A percentile compares a stretch with the other conserved stretches of the same genome.
Conservation (phyloP, 2,888 invertebrate species). For the Drosophila demipolita region DNA sequence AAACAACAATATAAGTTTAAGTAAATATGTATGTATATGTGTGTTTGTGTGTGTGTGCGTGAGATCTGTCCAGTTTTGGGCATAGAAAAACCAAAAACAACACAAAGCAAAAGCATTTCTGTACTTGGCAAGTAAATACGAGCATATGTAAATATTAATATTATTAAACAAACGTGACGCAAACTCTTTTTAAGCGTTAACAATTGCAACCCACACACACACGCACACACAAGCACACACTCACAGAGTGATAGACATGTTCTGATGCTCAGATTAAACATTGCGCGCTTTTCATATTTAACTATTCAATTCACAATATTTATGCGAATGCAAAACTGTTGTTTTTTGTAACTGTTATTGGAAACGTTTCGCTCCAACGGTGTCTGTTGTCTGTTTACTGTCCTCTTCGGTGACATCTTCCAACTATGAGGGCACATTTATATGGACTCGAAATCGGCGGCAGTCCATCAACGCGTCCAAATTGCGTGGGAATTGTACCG, state of each 20-base stretch:
- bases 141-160: slow-evolving; percentile 75
- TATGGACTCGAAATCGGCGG: slow-evolving; percentile 29
- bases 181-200: no score
- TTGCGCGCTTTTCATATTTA: slow-evolving; percentile 64
- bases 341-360: slow-evolving; percentile 45
- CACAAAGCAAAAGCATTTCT: slow-evolving; percentile 29
- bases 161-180: no score
- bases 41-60: slow-evolving; percentile 18
- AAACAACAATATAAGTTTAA: background rate
- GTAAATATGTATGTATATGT: slow-evolving; percentile 5
- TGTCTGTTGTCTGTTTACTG: no score
- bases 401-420: no score
- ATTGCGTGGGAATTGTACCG: slow-evolving; percentile 62
- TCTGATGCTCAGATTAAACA: slow-evolving; percentile 40
- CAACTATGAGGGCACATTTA: background rate
- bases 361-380: slow-evolving; percentile 11
- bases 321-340: slow-evolving; percentile 52
- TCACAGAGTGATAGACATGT: no score
- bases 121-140: slow-evolving; percentile 63
- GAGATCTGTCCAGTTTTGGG: slow-evolving; percentile 67
- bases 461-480: slow-evolving; percentile 65
- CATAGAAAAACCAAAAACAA: slow-evolving; percentile 17
- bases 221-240: slow-evolving; percentile 14
- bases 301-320: slow-evolving; percentile 67
- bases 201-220: slow-evolving; percentile 50